A percentile compares a stretch with the other conserved stretches of the same genome.
Conservation (phyloP, 2,797 vertebrate genomes). For the Malurus splendens region DNA sequence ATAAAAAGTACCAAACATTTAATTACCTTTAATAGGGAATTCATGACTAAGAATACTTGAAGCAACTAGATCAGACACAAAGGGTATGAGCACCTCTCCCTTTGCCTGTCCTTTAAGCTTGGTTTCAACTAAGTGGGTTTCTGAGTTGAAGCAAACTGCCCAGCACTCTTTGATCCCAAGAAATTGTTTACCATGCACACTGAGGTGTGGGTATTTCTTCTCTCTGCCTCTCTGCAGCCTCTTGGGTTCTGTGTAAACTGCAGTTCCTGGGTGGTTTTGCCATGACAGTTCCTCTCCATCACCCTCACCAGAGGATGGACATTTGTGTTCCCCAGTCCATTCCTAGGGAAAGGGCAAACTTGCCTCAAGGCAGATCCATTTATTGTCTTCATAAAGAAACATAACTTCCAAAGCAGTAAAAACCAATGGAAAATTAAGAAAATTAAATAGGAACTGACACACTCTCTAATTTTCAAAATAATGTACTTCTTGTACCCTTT, state of each 20-base stretch:
- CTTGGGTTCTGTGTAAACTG: not conserved
- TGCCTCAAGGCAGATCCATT: not conserved
- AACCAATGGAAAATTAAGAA: not conserved
- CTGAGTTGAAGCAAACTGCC: not conserved
- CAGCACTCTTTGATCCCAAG: not conserved
- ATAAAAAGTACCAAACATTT: fast-evolving
- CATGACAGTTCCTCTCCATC: not conserved
- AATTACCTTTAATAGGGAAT: not conserved
- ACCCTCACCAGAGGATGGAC: not conserved
- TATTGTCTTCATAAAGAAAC: not conserved
- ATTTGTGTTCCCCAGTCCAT: not conserved
- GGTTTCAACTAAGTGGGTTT: not conserved
- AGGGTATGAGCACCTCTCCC: not conserved
- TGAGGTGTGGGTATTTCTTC: not conserved
- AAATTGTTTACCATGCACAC: not conserved
- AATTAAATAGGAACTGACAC: not conserved
- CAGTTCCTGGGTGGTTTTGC: not conserved
- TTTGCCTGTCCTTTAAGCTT: not conserved
- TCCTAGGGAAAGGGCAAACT: not conserved
- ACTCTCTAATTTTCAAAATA: not conserved
- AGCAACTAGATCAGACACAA: not conserved
- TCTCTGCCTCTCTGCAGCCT: not conserved
- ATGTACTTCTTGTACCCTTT: not conserved
- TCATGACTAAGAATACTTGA: not conserved
- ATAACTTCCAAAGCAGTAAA: not conserved